phyloP scores from a whole-genome alignment of 2,797 vertebrate genomes.

The Liasis olivaceus region DNA sequence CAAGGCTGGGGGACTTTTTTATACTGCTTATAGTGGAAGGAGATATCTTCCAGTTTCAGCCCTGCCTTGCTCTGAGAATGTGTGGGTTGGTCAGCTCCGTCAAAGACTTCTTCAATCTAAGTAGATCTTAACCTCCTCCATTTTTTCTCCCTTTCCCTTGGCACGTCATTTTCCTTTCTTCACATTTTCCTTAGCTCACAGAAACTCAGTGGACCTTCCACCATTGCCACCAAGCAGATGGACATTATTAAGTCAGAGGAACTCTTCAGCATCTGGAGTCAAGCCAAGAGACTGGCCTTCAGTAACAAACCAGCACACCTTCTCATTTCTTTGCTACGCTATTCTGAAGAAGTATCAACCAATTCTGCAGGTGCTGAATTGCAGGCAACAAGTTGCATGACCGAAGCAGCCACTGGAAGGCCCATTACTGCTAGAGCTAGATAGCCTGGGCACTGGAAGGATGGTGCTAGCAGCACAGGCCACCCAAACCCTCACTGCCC shows the following conservation, averaged over 20 bases:
- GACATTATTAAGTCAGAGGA: background rate
- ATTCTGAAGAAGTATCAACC: background rate
- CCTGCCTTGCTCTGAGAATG: background rate
- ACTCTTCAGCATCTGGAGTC: background rate
- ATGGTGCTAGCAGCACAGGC: background rate
- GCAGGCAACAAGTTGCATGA: background rate
- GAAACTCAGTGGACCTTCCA: background rate
- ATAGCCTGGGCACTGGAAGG: background rate
- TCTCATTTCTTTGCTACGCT: background rate
- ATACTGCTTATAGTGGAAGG: background rate
- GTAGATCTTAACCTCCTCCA: background rate
- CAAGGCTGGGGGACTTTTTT: background rate
- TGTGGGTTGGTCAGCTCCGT: background rate
- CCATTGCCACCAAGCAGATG: background rate
- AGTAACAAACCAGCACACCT: background rate
- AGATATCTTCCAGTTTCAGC: background rate
- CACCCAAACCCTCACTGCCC: background rate
- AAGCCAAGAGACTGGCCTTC: background rate
- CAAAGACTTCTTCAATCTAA: background rate
- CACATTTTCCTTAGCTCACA: background rate
- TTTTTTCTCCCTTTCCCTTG: background rate
- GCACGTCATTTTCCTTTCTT: background rate
- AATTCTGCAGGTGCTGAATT: background rate
- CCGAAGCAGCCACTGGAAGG: background rate
- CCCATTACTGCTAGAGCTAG: background rate